Percentiles rank a stretch among this genome's conserved stretches.
Evolutionary conservation across 2,888 invertebrate genomes (phyloP).

Genomic region (Parnassius smintheus): DNA sequence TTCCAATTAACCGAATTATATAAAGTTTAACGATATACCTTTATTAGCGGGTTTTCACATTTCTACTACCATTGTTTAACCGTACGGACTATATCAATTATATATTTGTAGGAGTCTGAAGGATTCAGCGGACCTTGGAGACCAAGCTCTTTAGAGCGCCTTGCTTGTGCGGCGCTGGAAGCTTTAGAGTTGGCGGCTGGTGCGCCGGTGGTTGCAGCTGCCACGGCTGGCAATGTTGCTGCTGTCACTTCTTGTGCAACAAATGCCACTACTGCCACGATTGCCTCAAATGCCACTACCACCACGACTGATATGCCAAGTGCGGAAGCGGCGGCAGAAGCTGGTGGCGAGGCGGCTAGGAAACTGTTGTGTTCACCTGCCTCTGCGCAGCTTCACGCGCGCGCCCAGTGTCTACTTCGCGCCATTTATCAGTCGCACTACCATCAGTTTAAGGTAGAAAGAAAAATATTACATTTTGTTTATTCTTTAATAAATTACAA

Average conservation of each 20-base stretch:
- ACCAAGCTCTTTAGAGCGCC: constrained; percentile 67
- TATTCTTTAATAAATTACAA: not conserved
- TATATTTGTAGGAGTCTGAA: constrained; percentile 54
- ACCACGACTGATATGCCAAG: constrained; percentile 28
- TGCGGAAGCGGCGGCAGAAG: constrained; percentile 51
- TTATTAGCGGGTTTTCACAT: no score
- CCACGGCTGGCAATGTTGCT: constrained; percentile 4
- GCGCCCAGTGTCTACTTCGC: constrained; percentile 90
- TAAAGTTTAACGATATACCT: no score
- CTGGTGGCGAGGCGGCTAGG: constrained; percentile 59
- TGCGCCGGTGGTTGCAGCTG: constrained; percentile 37
- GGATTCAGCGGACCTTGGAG: constrained; percentile 56
- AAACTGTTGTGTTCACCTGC: constrained; percentile 72
- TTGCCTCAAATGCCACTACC: not conserved
- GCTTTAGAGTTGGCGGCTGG: constrained; percentile 67
- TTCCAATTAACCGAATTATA: no score
- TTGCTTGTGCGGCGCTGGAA: constrained; percentile 72
- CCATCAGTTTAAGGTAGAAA: constrained; percentile 90
- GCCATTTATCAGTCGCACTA: constrained; percentile 89
- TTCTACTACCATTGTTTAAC: no score
- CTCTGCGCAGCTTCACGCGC: constrained; percentile 63
- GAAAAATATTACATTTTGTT: not conserved
- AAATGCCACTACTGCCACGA: not conserved
- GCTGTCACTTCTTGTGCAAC: not conserved
- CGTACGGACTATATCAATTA: no score